Evolutionary conservation across 2,113 vertebrate species (phyloP), one percentile per base, ranked within the genome.

Genomic region (Microtus ochrogaster): DNA sequence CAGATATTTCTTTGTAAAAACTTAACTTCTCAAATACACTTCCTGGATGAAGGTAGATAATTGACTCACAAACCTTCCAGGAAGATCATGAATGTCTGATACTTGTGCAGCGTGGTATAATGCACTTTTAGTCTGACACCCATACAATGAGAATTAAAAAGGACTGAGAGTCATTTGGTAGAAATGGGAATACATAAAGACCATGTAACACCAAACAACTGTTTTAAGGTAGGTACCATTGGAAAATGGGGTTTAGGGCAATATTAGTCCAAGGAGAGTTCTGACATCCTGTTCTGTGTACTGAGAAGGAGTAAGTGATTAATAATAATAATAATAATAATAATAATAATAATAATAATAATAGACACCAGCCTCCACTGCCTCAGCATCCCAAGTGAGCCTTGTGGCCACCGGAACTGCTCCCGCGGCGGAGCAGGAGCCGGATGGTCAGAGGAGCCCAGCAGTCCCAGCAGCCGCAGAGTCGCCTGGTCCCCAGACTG

Each of bases 211-310:
- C 5, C 33, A 70, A 70, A n/a, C 17, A 36, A 70, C 1, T 70
- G 2, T 70, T 36, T n/a, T 70, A n/a, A 6, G 33, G 14, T 70
- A 19, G 14, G 7, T 6, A 16, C 7, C 33, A 36, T n/a, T 70
- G 5, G 33, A 7, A 70, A 70, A 36, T 19, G 33, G 2, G 14
- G 2, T 70, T 70, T n/a, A n/a, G 6, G 5, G 3, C 2, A 36
- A 36, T 3, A 5, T 36, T 19, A 17, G 0, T 36, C 68, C n/a
- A n/a, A 70, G 7, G 1, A 36, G 7, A n/a, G 6, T 70, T n/a
- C 33, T 70, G 7, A n/a, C 14, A 70, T 70, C 16, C 19, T 39
- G 1, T n/a, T 73, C n/a, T 3, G 39, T 22, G 3, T 22, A 21
- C 1, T 21, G 3, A 39, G n/a, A 72, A n/a, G 36, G 16, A 8